Evolutionary conservation across 2,113 vertebrate genomes (phyloP).

Genomic region (Thymallus thymallus): DNA sequence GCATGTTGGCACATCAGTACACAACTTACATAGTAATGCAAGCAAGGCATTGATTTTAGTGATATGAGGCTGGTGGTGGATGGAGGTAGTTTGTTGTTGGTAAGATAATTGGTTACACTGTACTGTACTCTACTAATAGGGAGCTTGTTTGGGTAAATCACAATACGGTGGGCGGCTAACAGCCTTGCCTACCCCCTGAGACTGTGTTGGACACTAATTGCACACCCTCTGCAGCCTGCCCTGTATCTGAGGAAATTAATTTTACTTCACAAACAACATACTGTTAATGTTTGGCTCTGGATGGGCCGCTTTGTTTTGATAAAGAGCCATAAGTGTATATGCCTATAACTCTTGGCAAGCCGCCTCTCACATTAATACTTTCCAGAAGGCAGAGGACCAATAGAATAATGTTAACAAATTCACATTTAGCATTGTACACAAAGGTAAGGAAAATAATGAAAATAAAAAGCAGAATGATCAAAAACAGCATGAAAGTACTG

Average conservation of each 20-base stretch:
- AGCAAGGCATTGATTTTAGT: conserved; percentile 46
- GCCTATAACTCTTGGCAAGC: conserved; percentile 63
- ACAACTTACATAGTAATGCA: conserved; percentile 12
- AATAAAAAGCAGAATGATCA: conserved; percentile 29
- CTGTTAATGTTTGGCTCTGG: conserved; percentile 55
- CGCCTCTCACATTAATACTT: conserved; percentile 54
- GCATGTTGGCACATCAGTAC: no score
- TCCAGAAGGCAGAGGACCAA: conserved; percentile 60
- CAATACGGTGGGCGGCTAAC: conserved; percentile 18
- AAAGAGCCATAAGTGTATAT: conserved; percentile 53
- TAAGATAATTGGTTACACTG: neutral
- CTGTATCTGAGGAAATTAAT: conserved; percentile 37
- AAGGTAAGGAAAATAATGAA: conserved; percentile 28
- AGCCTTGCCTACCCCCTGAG: conserved; percentile 21
- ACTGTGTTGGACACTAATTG: conserved; percentile 32
- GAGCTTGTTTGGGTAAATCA: conserved; percentile 34
- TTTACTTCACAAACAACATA: conserved; percentile 60
- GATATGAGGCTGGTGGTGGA: conserved; percentile 26
- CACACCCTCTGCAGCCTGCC: neutral
- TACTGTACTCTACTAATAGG: conserved; percentile 17
- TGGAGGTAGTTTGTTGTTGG: neutral
- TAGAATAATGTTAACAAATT: conserved; percentile 61
- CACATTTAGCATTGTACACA: conserved; percentile 58
- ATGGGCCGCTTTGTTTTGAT: conserved; percentile 56
- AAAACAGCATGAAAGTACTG: conserved; percentile 27